These are phyloP conservation scores for Sinelater perroti DNA, from an alignment of 2,888 invertebrate species.

Conservation along the genomic window DNA sequence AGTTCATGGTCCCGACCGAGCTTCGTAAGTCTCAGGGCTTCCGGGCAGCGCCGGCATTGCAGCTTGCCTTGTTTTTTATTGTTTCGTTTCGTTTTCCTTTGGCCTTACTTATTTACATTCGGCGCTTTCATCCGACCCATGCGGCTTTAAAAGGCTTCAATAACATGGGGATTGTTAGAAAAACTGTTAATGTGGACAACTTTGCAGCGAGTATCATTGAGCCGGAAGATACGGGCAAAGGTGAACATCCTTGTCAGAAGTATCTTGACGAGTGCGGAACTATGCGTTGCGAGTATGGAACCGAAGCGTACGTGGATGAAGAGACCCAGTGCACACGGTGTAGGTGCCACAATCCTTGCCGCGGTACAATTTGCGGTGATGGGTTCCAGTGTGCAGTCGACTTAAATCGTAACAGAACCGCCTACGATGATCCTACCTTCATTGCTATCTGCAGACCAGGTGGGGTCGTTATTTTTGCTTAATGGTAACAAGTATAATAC, in stretches of 20 bases:
- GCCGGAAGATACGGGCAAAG: conserved; percentile 12
- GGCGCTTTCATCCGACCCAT: background rate
- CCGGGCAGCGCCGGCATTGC: conserved; percentile 1
- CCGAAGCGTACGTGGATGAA: conserved; percentile 68
- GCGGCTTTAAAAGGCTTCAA: conserved; percentile 9
- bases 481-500: too few relatives aligned
- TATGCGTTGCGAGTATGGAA: conserved; percentile 77
- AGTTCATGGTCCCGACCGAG: conserved; percentile 51
- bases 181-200: too few relatives aligned
- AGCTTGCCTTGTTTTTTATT: conserved; percentile 8
- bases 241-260: conserved; percentile 63
- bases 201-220: conserved; percentile 12
- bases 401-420: conserved; percentile 60
- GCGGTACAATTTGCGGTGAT: conserved; percentile 66
- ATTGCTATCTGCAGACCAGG: conserved; percentile 72
- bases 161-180: too few relatives aligned
- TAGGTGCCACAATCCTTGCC: conserved; percentile 80
- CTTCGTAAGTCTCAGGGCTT: conserved; percentile 50
- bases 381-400: conserved; percentile 76
- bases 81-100: conserved; percentile 3
- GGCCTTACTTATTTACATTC: background rate
- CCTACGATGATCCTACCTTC: conserved; percentile 59
- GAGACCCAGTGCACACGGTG: conserved; percentile 75
- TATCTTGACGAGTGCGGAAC: conserved; percentile 70
- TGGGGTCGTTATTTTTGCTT: too few relatives aligned